Percentiles rank a stretch among this genome's conserved stretches.
Conservation (phyloP, 2,113 vertebrate genomes). For the Cathartes aura region DNA sequence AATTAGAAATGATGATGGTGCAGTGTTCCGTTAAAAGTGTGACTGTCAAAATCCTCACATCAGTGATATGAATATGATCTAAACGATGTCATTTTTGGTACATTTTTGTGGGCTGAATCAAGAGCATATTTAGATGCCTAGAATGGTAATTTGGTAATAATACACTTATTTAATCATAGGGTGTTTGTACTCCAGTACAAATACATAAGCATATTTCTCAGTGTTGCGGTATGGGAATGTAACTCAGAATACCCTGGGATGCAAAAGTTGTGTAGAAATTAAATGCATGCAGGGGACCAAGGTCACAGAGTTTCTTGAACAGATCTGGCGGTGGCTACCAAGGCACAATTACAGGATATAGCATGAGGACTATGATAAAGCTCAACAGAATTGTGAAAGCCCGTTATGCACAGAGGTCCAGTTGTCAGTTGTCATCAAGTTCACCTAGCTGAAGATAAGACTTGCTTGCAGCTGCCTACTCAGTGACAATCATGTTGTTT, state of each 20-base stretch:
- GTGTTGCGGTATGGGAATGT: neutral
- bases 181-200: neutral
- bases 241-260: neutral
- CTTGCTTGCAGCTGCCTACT: neutral
- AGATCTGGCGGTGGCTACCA: neutral
- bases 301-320: neutral
- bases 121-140: neutral
- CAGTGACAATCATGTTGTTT: neutral
- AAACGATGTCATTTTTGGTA: neutral
- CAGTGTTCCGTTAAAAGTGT: neutral
- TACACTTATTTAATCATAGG: neutral
- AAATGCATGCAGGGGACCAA: neutral
- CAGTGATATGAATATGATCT: neutral
- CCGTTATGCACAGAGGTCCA: neutral
- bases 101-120: neutral
- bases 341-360: neutral
- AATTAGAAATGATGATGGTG: neutral
- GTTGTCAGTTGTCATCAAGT: neutral
- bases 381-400: neutral
- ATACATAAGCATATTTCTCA: neutral
- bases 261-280: neutral
- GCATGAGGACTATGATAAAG: neutral
- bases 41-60: neutral
- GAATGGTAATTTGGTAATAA: neutral
- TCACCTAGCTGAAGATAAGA: neutral